Percentiles rank a stretch among this genome's conserved stretches.
phyloP scores from a whole-genome alignment of 2,797 vertebrate species.

The Dermochelys coriacea region DNA sequence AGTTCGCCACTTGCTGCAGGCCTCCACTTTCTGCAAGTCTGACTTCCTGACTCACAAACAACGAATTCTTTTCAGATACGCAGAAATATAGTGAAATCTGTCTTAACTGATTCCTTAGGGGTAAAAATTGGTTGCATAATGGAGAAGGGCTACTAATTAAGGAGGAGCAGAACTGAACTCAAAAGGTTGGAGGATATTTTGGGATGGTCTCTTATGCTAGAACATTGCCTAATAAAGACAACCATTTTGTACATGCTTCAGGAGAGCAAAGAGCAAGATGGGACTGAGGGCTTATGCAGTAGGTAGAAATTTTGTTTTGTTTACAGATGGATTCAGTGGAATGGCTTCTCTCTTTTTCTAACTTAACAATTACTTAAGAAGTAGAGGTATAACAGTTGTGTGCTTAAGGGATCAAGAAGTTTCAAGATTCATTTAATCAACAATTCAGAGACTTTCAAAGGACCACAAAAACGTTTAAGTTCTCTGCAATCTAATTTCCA shows the following conservation, averaged over 20 bases:
- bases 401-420: not conserved
- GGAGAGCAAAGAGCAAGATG: conserved; percentile 52
- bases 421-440: conserved; percentile 20
- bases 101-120: conserved; percentile 25
- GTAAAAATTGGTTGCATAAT: conserved; percentile 53
- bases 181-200: conserved; percentile 31
- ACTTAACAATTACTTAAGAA: not conserved
- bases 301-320: conserved; percentile 38
- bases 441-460: not conserved
- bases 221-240: conserved; percentile 71
- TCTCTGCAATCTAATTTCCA: not conserved
- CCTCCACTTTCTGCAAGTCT: conserved; percentile 23
- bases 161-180: conserved; percentile 48
- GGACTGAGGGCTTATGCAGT: conserved; percentile 41
- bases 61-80: conserved; percentile 66
- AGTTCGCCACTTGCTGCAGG: conserved; percentile 8
- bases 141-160: conserved; percentile 51
- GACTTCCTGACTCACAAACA: conserved; percentile 38
- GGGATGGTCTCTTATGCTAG: not conserved
- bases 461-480: not conserved
- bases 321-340: conserved; percentile 21
- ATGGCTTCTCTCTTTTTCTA: not conserved
- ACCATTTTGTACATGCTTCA: conserved; percentile 50
- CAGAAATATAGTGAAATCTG: conserved; percentile 49
- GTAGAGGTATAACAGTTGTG: conserved; percentile 1